Evolutionary conservation across 2,797 vertebrate genomes (phyloP), one percentile per base, ranked within the genome.

Genomic region (Tragelaphus eurycerus): DNA sequence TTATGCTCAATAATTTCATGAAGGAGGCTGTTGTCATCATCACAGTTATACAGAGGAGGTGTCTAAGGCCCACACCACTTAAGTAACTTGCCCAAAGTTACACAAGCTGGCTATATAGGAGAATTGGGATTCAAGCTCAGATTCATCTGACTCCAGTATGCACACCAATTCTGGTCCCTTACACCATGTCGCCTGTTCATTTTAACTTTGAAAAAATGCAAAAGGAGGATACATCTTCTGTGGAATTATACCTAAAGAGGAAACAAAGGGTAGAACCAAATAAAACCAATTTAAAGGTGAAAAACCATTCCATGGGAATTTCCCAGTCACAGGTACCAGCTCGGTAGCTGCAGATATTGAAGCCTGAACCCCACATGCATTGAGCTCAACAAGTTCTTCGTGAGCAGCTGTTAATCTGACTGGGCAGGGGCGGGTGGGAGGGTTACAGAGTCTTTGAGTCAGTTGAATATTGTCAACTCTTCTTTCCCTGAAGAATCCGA

Each of bases 401-500:
- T 79, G 81, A 94, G 31, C 83, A 27, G 27, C 25, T 83, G 67
- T 62, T 86, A 84, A 90, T 88, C 90, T 84, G 95, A 64, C 17
- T 62, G 93, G 96, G 89, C 8, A 21, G n/a, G 90, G 93, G 92
- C 3, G 17, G 78, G 16, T 27, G 87, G 94, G 52, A 55, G 60
- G 88, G 78, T 59, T 74, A 97, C 96, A 95, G 93, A 97, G 81
- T 86, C 46, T 96, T 50, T 95, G 93, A 86, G 95, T 96, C 92
- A 79, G 92, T 97, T 98, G 96, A 98, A 97, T 89, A 96, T 86
- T 97, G 93, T 98, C 98, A 98, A 98, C 79, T 98, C 97, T 98
- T 98, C 97, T 98, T 96, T 98, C 48, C 97, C 98, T 94, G 96
- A 99, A 99, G 99, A 99, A 99, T 98, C 99, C 16, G 99, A 99